These are phyloP conservation scores for Aegypius monachus DNA, from an alignment of 2,113 vertebrate species.

Conservation along the genomic window DNA sequence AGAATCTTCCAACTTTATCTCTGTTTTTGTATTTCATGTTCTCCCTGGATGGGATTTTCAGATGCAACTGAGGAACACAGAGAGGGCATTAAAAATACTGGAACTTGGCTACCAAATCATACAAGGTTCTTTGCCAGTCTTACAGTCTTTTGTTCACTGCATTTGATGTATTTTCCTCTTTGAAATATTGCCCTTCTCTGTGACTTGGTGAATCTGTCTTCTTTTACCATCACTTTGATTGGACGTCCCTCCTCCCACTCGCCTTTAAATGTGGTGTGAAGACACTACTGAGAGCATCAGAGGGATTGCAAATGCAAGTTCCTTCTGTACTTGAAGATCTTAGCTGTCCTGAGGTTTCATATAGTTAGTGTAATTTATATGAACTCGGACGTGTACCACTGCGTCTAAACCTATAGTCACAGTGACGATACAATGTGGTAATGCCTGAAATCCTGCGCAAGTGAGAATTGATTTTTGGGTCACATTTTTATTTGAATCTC, in stretches of 20 bases:
- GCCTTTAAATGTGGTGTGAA: neutral
- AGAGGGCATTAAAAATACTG: neutral
- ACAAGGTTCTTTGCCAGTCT: neutral
- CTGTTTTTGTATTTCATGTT: neutral
- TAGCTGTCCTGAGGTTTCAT: neutral
- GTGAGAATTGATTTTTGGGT: neutral
- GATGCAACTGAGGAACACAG: neutral
- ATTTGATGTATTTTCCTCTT: neutral
- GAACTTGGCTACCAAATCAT: neutral
- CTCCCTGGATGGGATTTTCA: neutral
- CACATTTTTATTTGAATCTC: neutral
- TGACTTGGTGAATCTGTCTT: neutral
- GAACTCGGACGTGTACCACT: neutral
- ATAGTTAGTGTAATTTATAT: rapidly evolving
- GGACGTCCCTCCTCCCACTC: neutral
- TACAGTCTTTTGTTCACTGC: neutral
- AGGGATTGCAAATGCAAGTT: neutral
- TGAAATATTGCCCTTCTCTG: neutral
- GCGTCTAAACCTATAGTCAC: neutral
- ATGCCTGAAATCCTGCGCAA: neutral
- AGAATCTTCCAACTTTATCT: neutral
- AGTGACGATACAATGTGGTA: too few species aligned
- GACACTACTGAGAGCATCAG: neutral
- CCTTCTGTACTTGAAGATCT: neutral
- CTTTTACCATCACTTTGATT: neutral